phyloP scores from a whole-genome alignment of 1,140 invertebrate species.

The Leptopilina clavipes region DNA sequence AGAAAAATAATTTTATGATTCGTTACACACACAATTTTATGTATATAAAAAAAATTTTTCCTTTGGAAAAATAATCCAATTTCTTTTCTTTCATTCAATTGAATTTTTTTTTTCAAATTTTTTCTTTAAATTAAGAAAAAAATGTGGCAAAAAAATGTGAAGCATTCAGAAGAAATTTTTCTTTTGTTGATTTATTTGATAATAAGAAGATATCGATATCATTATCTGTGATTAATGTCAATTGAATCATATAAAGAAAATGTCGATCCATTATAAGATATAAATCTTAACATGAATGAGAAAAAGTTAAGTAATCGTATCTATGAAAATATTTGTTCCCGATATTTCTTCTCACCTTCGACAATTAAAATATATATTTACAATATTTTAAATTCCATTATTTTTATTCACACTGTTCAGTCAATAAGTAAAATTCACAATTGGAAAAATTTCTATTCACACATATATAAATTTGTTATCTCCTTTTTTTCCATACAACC shows the following conservation, averaged over 20 bases:
- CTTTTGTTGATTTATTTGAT: too few relatives aligned
- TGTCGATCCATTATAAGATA: neutral
- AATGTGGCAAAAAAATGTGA: too few relatives aligned
- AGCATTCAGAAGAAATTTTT: too few relatives aligned
- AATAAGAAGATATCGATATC: too few relatives aligned
- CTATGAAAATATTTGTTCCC: neutral
- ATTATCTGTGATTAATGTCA: conserved; percentile 8
- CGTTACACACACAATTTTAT: neutral
- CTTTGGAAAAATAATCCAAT: too few relatives aligned
- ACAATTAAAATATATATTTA: neutral
- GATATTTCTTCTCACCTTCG: conserved; percentile 3
- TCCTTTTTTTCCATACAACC: neutral
- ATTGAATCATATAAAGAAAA: neutral
- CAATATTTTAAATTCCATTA: neutral
- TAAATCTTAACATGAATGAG: too few relatives aligned
- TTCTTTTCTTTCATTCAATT: too few relatives aligned
- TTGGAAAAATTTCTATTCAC: conserved; percentile 1
- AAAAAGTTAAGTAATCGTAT: neutral
- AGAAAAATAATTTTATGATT: conserved; percentile 46
- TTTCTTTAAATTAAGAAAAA: too few relatives aligned
- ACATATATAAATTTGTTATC: neutral
- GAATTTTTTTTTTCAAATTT: too few relatives aligned
- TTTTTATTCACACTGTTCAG: neutral
- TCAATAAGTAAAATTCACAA: neutral
- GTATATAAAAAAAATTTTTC: too few relatives aligned